Evolutionary conservation across 2,888 invertebrate species (phyloP).

Genomic region (Andricus curvator): DNA sequence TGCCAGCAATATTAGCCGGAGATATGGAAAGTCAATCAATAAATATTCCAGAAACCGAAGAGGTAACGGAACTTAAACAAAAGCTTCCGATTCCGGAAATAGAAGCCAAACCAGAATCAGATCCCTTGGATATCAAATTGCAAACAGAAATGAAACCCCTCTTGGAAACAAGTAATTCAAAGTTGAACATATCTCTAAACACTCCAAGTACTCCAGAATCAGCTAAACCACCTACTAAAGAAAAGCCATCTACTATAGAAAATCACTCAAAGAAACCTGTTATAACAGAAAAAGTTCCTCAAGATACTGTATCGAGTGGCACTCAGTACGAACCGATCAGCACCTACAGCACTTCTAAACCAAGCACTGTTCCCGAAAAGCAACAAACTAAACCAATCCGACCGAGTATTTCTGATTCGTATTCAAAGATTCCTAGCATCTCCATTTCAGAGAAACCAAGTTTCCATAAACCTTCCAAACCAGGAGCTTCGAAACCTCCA

Average conservation of each 20-base stretch:
- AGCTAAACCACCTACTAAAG: background rate
- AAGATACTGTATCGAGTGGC: background rate
- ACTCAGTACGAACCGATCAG: background rate
- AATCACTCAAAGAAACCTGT: constrained; percentile 15
- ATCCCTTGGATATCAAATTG: background rate
- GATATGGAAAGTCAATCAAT: constrained; percentile 77
- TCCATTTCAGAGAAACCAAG: background rate
- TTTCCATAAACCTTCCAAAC: constrained; percentile 3
- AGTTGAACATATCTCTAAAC: background rate
- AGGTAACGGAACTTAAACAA: constrained; percentile 65
- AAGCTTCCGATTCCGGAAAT: constrained; percentile 52
- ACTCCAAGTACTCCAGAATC: background rate
- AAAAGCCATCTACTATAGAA: background rate
- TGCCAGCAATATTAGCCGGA: constrained; percentile 89
- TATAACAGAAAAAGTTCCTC: background rate
- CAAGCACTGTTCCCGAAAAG: background rate
- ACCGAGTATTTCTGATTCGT: background rate
- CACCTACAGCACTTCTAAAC: constrained; percentile 2
- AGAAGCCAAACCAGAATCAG: background rate
- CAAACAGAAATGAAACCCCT: background rate
- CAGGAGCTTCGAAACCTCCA: background rate
- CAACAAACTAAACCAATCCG: background rate
- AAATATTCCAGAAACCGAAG: constrained; percentile 19
- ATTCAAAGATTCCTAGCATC: background rate
- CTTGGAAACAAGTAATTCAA: background rate